Conservation (phyloP, 2,113 vertebrate genomes). For the Rana temporaria region DNA sequence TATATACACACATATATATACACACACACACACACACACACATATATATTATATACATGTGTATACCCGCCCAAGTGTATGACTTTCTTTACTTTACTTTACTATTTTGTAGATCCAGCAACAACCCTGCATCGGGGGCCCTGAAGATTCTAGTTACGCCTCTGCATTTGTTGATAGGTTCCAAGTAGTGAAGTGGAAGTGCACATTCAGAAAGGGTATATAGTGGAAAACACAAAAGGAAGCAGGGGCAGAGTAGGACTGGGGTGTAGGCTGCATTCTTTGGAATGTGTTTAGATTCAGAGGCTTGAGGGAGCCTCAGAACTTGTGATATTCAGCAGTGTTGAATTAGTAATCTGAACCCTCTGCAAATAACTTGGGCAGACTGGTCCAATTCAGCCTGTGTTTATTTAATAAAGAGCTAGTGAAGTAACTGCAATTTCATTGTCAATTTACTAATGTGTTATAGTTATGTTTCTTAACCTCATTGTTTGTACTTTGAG, state of each 20-base stretch:
- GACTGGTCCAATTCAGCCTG: constrained; percentile 65
- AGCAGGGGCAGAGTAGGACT: not conserved
- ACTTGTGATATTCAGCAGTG: constrained; percentile 67
- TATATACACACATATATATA: too few relatives aligned
- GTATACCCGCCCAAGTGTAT: too few relatives aligned
- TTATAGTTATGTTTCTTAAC: constrained; percentile 75
- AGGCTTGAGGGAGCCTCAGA: constrained; percentile 62
- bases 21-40: too few relatives aligned
- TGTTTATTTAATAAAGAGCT: constrained; percentile 77
- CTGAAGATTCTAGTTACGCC: too few relatives aligned
- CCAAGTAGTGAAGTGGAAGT: not conserved
- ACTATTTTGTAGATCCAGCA: too few relatives aligned
- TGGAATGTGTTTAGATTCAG: constrained; percentile 72
- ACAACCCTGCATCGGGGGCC: too few relatives aligned
- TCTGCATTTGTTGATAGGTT: not conserved
- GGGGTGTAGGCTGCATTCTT: constrained; percentile 58
- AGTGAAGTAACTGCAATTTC: constrained; percentile 73
- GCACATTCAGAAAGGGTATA: not conserved
- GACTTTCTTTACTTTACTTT: too few relatives aligned
- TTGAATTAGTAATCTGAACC: constrained; percentile 75
- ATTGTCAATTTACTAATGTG: constrained; percentile 72
- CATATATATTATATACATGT: too few relatives aligned
- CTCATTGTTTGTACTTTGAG: constrained; percentile 72
- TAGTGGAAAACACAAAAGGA: constrained; percentile 18
- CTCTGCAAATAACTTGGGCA: constrained; percentile 70